Base-by-base conservation (phyloP, 2,888 invertebrate genomes). In the Pseudococcus jackbeardsleyi region DNA sequence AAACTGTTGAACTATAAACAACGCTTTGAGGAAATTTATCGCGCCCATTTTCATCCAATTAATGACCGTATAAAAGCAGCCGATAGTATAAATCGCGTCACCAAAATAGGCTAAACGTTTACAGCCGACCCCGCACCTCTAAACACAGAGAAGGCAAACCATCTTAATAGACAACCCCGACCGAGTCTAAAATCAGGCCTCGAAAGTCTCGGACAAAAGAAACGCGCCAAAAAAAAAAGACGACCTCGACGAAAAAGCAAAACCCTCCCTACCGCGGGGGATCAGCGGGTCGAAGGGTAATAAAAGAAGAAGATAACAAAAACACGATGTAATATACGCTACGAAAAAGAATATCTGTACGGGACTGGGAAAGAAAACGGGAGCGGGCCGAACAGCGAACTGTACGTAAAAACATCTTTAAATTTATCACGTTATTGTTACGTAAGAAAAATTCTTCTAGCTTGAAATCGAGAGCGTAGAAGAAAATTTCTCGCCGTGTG, bases 1-100 rank as follows among this genome's bases (percentile, higher is more conserved):
- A 77, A 77, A 77, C 77, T 77, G 77, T 77, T 77, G 77, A 77
- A 39, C 50, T 50, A 50, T 50, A 50, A 50, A 50, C 33, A 17
- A 77, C 77, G 22, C 39, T 17, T 17, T 68, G 19, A 33, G 11
- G 22, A 68, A 68, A 68, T 68, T 68, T 68, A 68, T 68, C 68
- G 68, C 22, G 12, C 68, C 26, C 68, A 15, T 68, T 68, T 68
- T 68, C 19, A 3, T 68, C 15, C 68, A 68, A 68, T 68, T 68
- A 68, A 68, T 15, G 68, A 50, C 15, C 77, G 26, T 26, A 33
- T 33, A 77, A 77, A 77, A 77, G 15, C 77, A 9, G 0, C 33
- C 11, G 50, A 50, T 50, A 50, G 26, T 50, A 50, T 33, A 26
- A 77, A 77, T 50, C 19, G 22, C 77, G 77, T 33, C 77, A 50